Evolutionary conservation across 2,888 invertebrate species (phyloP).

Genomic region (Vesta saturnalis): DNA sequence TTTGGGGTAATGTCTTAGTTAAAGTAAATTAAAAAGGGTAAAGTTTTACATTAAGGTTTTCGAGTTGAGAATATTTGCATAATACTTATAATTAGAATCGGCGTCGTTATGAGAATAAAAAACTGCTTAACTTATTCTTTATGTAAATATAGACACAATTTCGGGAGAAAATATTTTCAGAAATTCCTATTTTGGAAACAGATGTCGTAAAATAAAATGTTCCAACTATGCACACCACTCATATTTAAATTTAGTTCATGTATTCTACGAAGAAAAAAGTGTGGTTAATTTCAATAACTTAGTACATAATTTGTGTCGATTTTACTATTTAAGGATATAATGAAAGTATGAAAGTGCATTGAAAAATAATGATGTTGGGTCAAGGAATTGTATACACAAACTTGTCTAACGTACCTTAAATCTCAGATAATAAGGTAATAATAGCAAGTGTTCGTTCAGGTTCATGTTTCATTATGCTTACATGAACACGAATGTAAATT

Average conservation of each 20-base stretch:
- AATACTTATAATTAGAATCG: background rate
- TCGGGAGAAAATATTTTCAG: background rate
- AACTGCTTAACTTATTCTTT: background rate
- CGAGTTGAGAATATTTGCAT: background rate
- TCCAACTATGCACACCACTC: no score
- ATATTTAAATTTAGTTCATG: slow-evolving; percentile 47
- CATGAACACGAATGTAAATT: no score
- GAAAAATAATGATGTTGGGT: no score
- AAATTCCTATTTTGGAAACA: slow-evolving; percentile 15
- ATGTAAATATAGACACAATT: background rate
- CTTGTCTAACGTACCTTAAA: no score
- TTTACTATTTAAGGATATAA: slow-evolving; percentile 18
- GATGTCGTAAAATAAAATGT: slow-evolving; percentile 27
- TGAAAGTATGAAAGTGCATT: no score
- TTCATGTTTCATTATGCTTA: no score
- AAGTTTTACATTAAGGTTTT: slow-evolving; percentile 22
- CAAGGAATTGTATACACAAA: no score
- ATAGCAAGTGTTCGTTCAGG: no score
- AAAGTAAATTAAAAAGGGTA: slow-evolving; percentile 14
- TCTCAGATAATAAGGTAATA: no score
- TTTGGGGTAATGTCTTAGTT: slow-evolving; percentile 20
- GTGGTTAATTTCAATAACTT: slow-evolving; percentile 21
- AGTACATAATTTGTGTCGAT: background rate
- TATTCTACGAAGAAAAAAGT: slow-evolving; percentile 27
- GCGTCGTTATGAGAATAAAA: background rate